phyloP scores from a whole-genome alignment of 2,113 vertebrate species.

The Colossoma macropomum region DNA sequence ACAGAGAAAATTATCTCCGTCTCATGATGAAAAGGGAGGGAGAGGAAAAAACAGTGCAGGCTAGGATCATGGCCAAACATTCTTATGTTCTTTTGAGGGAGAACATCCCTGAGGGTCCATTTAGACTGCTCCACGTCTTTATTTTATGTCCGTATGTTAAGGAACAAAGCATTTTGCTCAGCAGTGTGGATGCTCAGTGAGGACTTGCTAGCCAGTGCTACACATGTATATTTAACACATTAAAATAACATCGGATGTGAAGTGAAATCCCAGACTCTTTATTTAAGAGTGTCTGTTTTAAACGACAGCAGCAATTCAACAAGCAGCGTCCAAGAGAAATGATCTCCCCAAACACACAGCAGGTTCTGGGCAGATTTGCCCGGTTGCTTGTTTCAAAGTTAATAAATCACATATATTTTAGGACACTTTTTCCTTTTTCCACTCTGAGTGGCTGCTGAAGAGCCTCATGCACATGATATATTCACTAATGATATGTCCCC shows the following conservation, averaged over 20 bases:
- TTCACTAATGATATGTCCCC: background rate
- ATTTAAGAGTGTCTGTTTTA: background rate
- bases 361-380: slow-evolving; percentile 12
- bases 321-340: background rate
- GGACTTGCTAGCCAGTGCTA: background rate
- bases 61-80: slow-evolving; percentile 39
- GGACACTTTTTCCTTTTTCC: background rate
- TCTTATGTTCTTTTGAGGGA: slow-evolving; percentile 33
- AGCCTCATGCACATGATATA: slow-evolving; percentile 4
- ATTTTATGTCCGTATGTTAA: slow-evolving; percentile 34
- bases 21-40: slow-evolving; percentile 8
- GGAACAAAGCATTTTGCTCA: slow-evolving; percentile 26
- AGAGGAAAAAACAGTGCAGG: background rate
- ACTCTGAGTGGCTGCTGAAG: background rate
- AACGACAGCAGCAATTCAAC: background rate
- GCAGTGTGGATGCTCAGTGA: background rate
- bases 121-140: slow-evolving; percentile 33
- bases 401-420: slow-evolving; percentile 1
- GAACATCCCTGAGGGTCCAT: slow-evolving; percentile 25
- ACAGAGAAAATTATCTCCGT: slow-evolving; percentile 24
- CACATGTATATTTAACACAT: background rate
- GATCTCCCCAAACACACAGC: slow-evolving; percentile 33
- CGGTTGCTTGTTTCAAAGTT: slow-evolving; percentile 1
- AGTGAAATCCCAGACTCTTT: background rate
- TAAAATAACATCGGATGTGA: background rate